Conservation (phyloP, 2,797 vertebrate species). For the Pyrocephalus nanus region DNA sequence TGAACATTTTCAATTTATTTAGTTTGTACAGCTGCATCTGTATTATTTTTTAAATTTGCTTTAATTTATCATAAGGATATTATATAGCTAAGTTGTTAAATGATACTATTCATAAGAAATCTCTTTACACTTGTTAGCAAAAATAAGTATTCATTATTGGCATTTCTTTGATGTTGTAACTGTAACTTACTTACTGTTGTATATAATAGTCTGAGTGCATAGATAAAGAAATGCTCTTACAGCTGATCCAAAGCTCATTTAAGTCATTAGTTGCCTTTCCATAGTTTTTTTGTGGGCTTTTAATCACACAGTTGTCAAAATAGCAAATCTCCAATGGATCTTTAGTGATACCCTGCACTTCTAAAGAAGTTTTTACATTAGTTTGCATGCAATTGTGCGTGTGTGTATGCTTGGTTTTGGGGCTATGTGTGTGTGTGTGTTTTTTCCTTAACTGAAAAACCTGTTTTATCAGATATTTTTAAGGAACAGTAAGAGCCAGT, state of each 20-base stretch:
- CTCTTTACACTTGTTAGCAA: not conserved
- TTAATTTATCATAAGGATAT: not conserved
- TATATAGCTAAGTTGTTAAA: not conserved
- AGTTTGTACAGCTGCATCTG: not conserved
- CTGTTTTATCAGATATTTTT: not conserved
- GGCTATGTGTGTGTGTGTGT: not conserved
- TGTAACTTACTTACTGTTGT: not conserved
- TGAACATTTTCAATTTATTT: not conserved
- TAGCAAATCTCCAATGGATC: not conserved
- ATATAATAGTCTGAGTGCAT: not conserved
- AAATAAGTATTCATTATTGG: not conserved
- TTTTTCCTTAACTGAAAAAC: not conserved
- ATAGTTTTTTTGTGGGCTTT: not conserved
- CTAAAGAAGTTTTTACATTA: not conserved
- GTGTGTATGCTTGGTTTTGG: not conserved
- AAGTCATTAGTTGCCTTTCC: not conserved
- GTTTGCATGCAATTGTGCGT: not conserved
- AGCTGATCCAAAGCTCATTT: conserved; percentile 37
- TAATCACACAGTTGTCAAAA: not conserved
- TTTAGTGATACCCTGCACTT: not conserved
- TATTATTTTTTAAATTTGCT: not conserved
- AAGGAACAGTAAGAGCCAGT: not conserved
- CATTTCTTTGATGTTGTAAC: not conserved
- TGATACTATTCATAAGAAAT: not conserved
- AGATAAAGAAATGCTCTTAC: conserved; percentile 17